These are phyloP conservation scores for Drosophila virilis DNA, from an alignment of 1,140 invertebrate genomes.

Conservation along the genomic window DNA sequence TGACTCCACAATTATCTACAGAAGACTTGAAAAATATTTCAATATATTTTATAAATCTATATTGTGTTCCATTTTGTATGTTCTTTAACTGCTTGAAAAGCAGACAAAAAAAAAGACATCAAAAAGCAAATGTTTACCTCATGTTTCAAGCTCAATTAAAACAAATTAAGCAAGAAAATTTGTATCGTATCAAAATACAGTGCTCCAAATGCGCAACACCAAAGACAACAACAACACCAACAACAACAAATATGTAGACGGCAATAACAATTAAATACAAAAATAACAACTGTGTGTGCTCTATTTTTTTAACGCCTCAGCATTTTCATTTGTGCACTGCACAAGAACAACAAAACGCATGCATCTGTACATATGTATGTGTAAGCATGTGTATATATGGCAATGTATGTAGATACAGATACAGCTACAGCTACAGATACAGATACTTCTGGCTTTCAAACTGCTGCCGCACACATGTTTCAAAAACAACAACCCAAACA, in stretches of 20 bases:
- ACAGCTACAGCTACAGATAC: constrained; percentile 44
- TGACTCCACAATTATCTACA: too few relatives aligned
- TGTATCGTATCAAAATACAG: constrained; percentile 62
- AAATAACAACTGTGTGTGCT: constrained; percentile 78
- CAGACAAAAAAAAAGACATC: constrained; percentile 9
- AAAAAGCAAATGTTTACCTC: constrained; percentile 58
- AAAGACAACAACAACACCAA: constrained; percentile 19
- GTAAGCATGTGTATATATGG: constrained; percentile 24
- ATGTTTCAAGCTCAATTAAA: constrained; percentile 77
- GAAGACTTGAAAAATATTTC: too few relatives aligned
- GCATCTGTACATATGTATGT: constrained; percentile 22
- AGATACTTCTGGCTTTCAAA: constrained; percentile 57
- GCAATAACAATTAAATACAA: constrained; percentile 80
- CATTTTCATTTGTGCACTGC: constrained; percentile 74
- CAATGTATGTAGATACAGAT: constrained; percentile 26
- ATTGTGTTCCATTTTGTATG: not conserved
- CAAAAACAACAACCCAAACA: constrained; percentile 43
- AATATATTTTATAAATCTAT: too few relatives aligned
- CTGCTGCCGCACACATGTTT: constrained; percentile 78
- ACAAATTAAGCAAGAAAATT: constrained; percentile 72
- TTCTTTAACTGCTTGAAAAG: not conserved
- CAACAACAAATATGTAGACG: constrained; percentile 41
- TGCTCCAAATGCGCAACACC: constrained; percentile 54
- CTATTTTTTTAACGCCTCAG: constrained; percentile 81
- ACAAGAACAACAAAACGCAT: constrained; percentile 37